Evolutionary conservation across 2,888 invertebrate species (phyloP).

Genomic region (Pyrochroa serraticornis): DNA sequence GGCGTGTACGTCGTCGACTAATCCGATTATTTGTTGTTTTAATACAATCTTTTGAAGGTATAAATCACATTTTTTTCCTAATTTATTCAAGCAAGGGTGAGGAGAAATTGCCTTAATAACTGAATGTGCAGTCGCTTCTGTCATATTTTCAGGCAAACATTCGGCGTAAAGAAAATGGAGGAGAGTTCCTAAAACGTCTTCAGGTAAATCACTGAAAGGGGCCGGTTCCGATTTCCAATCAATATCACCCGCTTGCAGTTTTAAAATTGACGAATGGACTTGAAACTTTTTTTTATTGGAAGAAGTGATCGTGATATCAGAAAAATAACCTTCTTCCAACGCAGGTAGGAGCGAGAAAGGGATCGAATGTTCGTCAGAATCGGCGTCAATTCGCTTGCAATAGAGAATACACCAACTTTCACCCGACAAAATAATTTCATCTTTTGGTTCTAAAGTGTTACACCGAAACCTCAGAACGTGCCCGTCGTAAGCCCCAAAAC

Average conservation of each 20-base stretch:
- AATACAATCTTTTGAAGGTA: conserved; percentile 68
- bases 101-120: conserved; percentile 62
- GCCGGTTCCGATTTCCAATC: conserved; percentile 63
- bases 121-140: conserved; percentile 64
- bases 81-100: conserved; percentile 63
- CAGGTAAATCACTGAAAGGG: conserved; percentile 64
- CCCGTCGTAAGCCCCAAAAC: conserved; percentile 69
- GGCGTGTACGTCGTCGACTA: conserved; percentile 69
- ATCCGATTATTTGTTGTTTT: conserved; percentile 67
- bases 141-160: conserved; percentile 65
- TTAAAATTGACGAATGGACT: conserved; percentile 64
- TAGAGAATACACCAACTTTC: conserved; percentile 68
- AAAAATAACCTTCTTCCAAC: conserved; percentile 69
- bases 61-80: conserved; percentile 64
- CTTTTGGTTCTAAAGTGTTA: conserved; percentile 58
- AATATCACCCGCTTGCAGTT: conserved; percentile 63
- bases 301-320: conserved; percentile 63
- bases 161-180: conserved; percentile 71
- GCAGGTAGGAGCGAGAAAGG: conserved; percentile 70
- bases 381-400: conserved; percentile 64
- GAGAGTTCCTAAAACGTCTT: conserved; percentile 66
- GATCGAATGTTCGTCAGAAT: conserved; percentile 59
- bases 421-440: conserved; percentile 64
- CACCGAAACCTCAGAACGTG: conserved; percentile 64
- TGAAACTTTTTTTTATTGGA: conserved; percentile 63